Evolutionary conservation across 2,113 vertebrate genomes (phyloP), one percentile per base, ranked within the genome.

Genomic region (Ammodramus savannarum): DNA sequence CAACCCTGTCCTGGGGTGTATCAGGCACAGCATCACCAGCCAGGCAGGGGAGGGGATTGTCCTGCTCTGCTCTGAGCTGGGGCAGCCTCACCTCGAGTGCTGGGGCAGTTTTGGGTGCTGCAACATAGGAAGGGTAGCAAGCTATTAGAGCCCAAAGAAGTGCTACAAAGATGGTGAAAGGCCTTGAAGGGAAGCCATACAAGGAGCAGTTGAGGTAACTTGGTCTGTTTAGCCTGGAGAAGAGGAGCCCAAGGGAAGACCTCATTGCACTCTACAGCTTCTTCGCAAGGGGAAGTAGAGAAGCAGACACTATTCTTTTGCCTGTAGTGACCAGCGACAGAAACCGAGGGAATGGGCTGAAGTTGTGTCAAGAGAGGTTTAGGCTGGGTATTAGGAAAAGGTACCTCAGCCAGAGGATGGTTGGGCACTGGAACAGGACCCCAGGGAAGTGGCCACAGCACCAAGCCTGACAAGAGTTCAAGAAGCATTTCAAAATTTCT

Each of bases 1-100:
- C 12, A 58, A 0, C 3, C 2, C 0, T 59, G 18, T 23, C 26
- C 41, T 49, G 31, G 13, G 16, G 7, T 0, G 3, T 44, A 66
- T 73, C 36, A 80, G 58, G 20, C 34, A 32, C 32, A 65, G 25
- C 58, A 57, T 36, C 0, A 0, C 7, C 55, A 73, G 36, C 21
- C 0, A 0, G 26, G 27, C 18, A 27, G 23, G 18, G 51, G 17
- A 72, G 26, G 7, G 21, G 7, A 65, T 57, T 57, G 36, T 65
- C 43, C 32, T 0, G 0, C 29, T 57, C 31, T 80, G 58, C 36
- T 51, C 58, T 72, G 75, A 1, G 0, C 34, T 65, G 43, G 26
- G 5, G 2, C 1, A 1, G 26, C 36, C 36, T 36, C 26, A 36
- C 17, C 51, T 58, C 1, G 0, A 51, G 22, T 51, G 15, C 26